Conservation (phyloP, 2,797 vertebrate genomes). For the Amniataba percoides region DNA sequence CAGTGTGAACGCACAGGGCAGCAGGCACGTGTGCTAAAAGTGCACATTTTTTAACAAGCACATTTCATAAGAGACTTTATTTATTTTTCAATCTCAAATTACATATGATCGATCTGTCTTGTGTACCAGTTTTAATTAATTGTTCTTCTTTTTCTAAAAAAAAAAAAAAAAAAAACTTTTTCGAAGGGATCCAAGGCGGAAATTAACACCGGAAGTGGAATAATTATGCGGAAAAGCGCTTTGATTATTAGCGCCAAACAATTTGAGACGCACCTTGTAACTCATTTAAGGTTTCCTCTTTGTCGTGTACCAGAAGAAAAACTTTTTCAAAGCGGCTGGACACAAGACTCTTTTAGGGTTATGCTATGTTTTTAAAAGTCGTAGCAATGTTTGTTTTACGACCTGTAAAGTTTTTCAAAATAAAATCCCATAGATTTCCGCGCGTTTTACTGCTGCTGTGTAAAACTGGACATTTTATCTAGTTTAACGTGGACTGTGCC, state of each 20-base stretch:
- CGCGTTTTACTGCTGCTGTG: background rate
- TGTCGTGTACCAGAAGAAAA: background rate
- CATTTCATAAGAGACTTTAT: background rate
- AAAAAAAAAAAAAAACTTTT: too few relatives aligned
- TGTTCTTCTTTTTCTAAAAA: background rate
- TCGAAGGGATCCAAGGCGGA: background rate
- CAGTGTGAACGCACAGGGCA: background rate
- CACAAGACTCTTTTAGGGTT: background rate
- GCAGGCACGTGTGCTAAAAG: background rate
- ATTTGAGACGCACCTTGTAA: background rate
- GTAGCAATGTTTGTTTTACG: background rate
- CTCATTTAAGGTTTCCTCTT: fast-evolving
- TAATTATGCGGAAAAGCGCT: background rate
- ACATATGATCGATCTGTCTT: background rate
- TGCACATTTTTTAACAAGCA: background rate
- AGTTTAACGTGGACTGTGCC: too few relatives aligned
- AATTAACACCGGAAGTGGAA: background rate
- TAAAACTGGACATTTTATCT: background rate
- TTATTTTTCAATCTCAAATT: background rate
- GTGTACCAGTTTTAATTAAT: background rate
- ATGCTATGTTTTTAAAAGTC: background rate
- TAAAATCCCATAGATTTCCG: background rate
- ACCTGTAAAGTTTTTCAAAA: background rate
- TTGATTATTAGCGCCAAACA: background rate
- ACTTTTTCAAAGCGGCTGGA: background rate